These are phyloP conservation scores for Anas platyrhynchos DNA, from an alignment of 2,113 vertebrate genomes.

Conservation along the genomic window DNA sequence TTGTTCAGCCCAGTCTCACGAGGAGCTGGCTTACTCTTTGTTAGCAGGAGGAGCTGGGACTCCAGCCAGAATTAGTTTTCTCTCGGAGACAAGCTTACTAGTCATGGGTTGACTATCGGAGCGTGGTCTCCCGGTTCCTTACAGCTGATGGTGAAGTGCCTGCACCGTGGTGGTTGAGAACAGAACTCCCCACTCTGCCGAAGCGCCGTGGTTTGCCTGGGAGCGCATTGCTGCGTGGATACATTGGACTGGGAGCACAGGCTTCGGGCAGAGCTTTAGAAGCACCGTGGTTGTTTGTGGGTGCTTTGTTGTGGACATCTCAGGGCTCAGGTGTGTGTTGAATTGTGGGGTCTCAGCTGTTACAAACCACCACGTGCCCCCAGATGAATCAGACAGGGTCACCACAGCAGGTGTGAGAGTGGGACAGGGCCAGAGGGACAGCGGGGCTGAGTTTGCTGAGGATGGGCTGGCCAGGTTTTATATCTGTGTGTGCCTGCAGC, in stretches of 20 bases:
- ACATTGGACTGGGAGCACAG: rapidly evolving
- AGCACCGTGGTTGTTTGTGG: not conserved
- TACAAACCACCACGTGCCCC: not conserved
- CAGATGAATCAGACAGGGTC: not conserved
- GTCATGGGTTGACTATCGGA: rapidly evolving
- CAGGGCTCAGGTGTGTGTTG: rapidly evolving
- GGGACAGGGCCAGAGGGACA: not conserved
- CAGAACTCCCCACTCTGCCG: rapidly evolving
- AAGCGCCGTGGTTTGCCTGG: not conserved
- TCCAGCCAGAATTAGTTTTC: not conserved
- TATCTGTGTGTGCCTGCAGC: rapidly evolving
- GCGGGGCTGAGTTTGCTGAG: rapidly evolving
- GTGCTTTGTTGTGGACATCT: not conserved
- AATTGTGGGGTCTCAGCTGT: not conserved
- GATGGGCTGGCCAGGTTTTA: rapidly evolving
- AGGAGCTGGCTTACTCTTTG: not conserved
- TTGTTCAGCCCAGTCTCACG: not conserved
- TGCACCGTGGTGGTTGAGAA: not conserved
- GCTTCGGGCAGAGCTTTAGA: not conserved
- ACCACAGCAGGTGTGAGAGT: rapidly evolving
- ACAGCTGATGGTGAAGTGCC: not conserved
- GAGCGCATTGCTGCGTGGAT: not conserved
- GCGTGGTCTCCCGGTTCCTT: rapidly evolving
- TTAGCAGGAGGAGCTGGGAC: not conserved
- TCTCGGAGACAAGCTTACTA: not conserved